phyloP scores from a whole-genome alignment of 2,888 invertebrate genomes.

The Perizoma flavofasciatum region DNA sequence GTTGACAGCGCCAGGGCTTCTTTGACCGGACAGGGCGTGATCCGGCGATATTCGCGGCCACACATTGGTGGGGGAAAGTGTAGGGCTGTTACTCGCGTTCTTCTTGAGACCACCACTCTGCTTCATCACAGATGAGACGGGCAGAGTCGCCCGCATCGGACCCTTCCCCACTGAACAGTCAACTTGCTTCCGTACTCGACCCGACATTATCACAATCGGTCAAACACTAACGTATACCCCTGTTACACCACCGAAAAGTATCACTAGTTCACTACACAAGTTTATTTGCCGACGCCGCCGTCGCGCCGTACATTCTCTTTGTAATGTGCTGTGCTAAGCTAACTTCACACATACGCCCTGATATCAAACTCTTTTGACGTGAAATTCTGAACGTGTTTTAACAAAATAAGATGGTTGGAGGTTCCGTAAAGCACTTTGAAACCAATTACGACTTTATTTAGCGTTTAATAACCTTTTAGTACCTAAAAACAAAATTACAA shows the following conservation, averaged over 20 bases:
- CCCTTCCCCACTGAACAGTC: conserved; percentile 86
- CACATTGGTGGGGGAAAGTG: conserved; percentile 86
- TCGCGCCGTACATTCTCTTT: conserved; percentile 71
- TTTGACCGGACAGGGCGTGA: conserved; percentile 87
- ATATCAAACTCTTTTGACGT: conserved; percentile 32
- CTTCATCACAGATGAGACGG: conserved; percentile 89
- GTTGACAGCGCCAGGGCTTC: conserved; percentile 89
- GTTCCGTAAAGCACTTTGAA: conserved; percentile 51
- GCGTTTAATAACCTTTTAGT: conserved; percentile 62
- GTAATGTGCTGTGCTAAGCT: conserved; percentile 48
- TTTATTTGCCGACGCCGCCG: conserved; percentile 71
- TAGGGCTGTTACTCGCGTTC: conserved; percentile 85
- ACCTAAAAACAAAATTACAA: conserved; percentile 72
- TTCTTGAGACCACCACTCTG: conserved; percentile 85
- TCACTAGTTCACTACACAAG: conserved; percentile 55
- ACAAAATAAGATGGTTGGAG: conserved; percentile 28
- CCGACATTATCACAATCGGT: conserved; percentile 76
- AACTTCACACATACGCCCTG: conserved; percentile 62
- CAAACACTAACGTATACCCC: conserved; percentile 48
- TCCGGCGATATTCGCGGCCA: conserved; percentile 89
- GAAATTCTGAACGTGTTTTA: conserved; percentile 15
- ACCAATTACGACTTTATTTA: conserved; percentile 58
- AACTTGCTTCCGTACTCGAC: conserved; percentile 87
- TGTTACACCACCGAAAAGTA: conserved; percentile 52
- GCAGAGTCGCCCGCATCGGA: conserved; percentile 90